Evolutionary conservation across 2,797 vertebrate genomes (phyloP).

Genomic region (Buphagus erythrorhynchus): DNA sequence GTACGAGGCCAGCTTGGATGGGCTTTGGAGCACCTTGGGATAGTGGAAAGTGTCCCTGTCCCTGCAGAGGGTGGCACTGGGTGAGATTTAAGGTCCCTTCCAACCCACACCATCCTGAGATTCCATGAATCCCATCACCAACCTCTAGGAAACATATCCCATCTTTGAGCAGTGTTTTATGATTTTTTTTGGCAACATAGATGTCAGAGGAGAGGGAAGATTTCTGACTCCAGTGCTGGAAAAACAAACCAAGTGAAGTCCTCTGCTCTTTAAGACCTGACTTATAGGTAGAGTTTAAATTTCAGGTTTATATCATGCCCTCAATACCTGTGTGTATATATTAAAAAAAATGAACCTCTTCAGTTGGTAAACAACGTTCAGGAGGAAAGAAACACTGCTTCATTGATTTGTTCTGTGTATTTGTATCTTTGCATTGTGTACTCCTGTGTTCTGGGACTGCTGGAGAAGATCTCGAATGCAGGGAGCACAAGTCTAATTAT

Average conservation of each 20-base stretch:
- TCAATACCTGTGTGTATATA: neutral
- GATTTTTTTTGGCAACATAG: neutral
- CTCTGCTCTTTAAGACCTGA: neutral
- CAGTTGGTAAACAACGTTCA: neutral
- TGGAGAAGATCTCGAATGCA: neutral
- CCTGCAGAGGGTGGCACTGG: accelerated
- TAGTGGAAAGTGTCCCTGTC: accelerated
- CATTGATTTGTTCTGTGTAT: neutral
- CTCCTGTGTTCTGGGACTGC: neutral
- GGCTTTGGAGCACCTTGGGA: neutral
- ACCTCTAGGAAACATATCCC: neutral
- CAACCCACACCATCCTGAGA: neutral
- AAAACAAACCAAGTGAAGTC: neutral
- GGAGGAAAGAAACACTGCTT: neutral
- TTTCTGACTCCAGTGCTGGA: neutral
- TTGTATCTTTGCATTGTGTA: neutral
- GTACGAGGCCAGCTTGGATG: accelerated
- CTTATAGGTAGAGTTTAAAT: neutral
- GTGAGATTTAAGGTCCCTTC: neutral
- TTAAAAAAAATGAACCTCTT: neutral
- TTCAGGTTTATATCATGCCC: accelerated
- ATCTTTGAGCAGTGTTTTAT: neutral
- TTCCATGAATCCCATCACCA: neutral
- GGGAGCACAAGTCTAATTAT: conserved; percentile 65
- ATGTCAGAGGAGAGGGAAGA: neutral